Evolutionary conservation across 2,888 invertebrate genomes (phyloP), one percentile per base, ranked within the genome.

Genomic region (Caenorhabditis imperialis): DNA sequence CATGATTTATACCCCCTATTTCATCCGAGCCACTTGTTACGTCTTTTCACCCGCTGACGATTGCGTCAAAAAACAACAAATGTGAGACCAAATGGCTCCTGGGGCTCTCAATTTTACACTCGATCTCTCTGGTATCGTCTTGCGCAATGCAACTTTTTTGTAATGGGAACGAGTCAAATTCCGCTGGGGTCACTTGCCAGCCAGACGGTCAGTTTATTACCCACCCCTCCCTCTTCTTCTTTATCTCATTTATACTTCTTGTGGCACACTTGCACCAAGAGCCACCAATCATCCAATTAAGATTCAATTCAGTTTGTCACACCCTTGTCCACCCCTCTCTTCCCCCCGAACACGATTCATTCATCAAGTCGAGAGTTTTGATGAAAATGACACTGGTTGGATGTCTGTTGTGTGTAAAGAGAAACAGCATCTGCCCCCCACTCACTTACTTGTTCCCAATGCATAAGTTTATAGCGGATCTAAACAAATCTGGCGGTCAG

Each of bases 81-180:
- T 65, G 57, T 50, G 57, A 57, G 37, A n/a, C n/a, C n/a, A n/a
- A n/a, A n/a, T n/a, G n/a, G n/a, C n/a, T n/a, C n/a, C n/a, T n/a
- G n/a, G n/a, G n/a, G n/a, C n/a, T n/a, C n/a, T n/a, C n/a, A n/a
- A n/a, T n/a, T n/a, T n/a, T n/a, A n/a, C n/a, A n/a, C n/a, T n/a
- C n/a, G n/a, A n/a, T n/a, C n/a, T n/a, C n/a, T n/a, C n/a, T n/a
- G n/a, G n/a, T n/a, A n/a, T n/a, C 55, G 65, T 25, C n/a, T 44
- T 42, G 38, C 18, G n/a, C 44, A 5, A 27, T 22, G n/a, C 22
- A 22, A 22, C 25, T 27, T 67, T 57, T 57, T 67, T 67, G 67
- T 67, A 51, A 67, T 47, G 48, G 27, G 42, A 54, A 47, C 14
- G 55, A 67, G 67, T 67, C 67, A 58, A 67, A 57, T 67, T 67